These are phyloP conservation scores for Harpegnathos saltator DNA, from an alignment of 1,140 invertebrate genomes.

Conservation along the genomic window DNA sequence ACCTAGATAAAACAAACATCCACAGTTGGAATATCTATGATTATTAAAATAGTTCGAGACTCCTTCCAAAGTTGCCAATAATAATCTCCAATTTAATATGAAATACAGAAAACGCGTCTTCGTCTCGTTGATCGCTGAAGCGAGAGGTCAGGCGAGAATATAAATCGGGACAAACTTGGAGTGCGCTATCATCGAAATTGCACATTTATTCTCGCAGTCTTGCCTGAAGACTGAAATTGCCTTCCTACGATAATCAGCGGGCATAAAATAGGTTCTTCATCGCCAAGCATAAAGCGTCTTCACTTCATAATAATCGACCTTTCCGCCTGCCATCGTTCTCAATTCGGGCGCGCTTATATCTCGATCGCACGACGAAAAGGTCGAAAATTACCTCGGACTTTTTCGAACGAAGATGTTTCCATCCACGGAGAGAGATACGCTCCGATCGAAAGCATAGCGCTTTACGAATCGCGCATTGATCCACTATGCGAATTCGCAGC, in stretches of 20 bases:
- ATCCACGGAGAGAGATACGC: not conserved
- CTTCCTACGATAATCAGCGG: conserved; percentile 59
- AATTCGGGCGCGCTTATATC: conserved; percentile 25
- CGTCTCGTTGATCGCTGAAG: not conserved
- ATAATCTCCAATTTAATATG: conserved; percentile 23
- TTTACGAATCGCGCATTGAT: conserved; percentile 41
- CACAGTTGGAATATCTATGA: not conserved
- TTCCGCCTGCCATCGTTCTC: conserved; percentile 18
- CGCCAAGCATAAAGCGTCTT: conserved; percentile 48
- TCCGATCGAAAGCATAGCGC: not conserved
- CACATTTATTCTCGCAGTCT: conserved; percentile 36
- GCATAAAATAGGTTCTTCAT: conserved; percentile 34
- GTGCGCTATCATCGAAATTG: not conserved
- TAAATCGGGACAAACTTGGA: conserved; percentile 41
- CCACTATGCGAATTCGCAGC: conserved; percentile 18
- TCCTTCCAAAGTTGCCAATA: not conserved
- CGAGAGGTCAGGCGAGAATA: conserved; percentile 11
- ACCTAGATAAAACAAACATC: not conserved
- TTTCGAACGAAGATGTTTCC: conserved; percentile 9
- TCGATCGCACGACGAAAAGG: conserved; percentile 17
- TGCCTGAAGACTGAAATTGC: conserved; percentile 55
- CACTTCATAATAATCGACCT: conserved; percentile 64
- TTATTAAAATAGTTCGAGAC: conserved; percentile 3
- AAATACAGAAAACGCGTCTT: not conserved
- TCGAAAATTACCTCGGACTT: conserved; percentile 46